Percentiles rank a stretch among this genome's conserved stretches.
These are phyloP conservation scores for Strix uralensis DNA, from an alignment of 2,113 vertebrate genomes.

Conservation along the genomic window DNA sequence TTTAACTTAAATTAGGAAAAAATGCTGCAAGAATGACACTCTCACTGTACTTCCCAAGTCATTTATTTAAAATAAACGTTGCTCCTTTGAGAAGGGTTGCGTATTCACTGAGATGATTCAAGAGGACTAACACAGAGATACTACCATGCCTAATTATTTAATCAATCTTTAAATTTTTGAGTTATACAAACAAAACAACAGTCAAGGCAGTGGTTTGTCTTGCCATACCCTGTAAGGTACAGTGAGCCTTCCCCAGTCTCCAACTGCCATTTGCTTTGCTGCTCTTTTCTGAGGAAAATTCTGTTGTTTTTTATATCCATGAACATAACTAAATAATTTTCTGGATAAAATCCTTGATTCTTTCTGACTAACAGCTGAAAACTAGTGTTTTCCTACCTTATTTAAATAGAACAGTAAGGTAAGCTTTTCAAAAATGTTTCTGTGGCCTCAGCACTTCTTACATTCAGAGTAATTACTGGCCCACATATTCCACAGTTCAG, in stretches of 20 bases:
- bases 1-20: background rate
- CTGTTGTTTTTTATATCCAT: background rate
- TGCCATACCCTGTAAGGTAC: background rate
- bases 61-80: background rate
- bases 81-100: background rate
- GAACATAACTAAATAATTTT: background rate
- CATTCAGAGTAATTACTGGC: background rate
- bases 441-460: background rate
- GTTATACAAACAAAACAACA: background rate
- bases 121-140: background rate
- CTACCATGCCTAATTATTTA: background rate
- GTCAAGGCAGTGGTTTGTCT: background rate
- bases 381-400: background rate
- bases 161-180: background rate
- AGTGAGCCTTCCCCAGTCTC: background rate
- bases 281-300: background rate
- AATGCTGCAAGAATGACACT: background rate
- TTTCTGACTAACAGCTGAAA: background rate
- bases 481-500: background rate
- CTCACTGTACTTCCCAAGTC: background rate
- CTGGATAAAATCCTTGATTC: background rate
- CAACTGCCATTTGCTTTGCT: background rate
- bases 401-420: background rate
- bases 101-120: background rate
- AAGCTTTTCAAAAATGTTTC: background rate